phyloP scores from a whole-genome alignment of 1,140 invertebrate genomes.

The Drosophila lacteicornis region DNA sequence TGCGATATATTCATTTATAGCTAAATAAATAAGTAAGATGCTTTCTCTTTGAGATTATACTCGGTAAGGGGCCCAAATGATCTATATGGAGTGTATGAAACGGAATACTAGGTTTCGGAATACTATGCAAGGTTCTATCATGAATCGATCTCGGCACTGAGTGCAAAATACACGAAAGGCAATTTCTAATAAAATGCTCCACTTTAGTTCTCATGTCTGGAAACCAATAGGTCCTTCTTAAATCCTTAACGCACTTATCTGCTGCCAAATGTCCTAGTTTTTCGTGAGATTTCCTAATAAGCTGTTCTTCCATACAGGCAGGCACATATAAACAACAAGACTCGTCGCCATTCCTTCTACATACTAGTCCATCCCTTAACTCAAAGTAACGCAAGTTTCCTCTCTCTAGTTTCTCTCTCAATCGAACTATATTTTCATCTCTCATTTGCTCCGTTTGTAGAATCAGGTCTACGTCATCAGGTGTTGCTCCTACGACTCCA shows the following conservation, averaged over 20 bases:
- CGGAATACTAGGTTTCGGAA: neutral
- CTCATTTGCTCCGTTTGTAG: slow-evolving; percentile 12
- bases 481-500: slow-evolving; percentile 4
- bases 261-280: neutral
- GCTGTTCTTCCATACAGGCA: neutral
- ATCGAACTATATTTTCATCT: neutral
- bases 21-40: too few relatives aligned
- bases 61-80: slow-evolving; percentile 6
- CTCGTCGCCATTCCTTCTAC: neutral
- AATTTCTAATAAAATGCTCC: neutral
- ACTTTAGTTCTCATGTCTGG: neutral
- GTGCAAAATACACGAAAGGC: slow-evolving; percentile 9
- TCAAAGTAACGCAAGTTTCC: neutral
- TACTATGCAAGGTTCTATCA: slow-evolving; percentile 20
- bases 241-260: neutral
- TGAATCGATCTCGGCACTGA: neutral
- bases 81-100: slow-evolving; percentile 27
- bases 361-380: neutral
- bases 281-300: neutral
- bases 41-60: slow-evolving; percentile 15
- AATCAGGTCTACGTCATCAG: slow-evolving; percentile 2
- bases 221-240: slow-evolving; percentile 4
- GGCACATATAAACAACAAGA: neutral
- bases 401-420: slow-evolving; percentile 7
- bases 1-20: too few relatives aligned